Evolutionary conservation across 2,113 vertebrate species (phyloP), one percentile per base, ranked within the genome.

Genomic region (Tragelaphus imberbis): DNA sequence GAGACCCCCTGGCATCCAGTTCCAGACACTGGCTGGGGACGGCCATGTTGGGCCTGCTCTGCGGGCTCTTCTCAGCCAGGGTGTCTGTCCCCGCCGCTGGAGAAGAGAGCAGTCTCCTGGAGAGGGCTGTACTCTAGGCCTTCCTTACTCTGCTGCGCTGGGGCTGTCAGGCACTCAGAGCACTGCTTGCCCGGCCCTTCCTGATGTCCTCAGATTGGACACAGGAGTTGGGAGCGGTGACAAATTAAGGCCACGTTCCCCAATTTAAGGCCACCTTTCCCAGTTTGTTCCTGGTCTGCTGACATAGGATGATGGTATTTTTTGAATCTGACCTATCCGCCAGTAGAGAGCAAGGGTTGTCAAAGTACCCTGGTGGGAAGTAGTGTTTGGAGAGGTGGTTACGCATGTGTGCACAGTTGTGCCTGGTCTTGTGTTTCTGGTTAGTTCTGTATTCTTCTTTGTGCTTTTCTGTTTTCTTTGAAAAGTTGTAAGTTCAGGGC

Each of bases 11-110:
- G 12, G 21, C 12, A 11, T 49, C 40, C 65, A 51, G 65, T n/a
- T 87, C 44, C 27, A 44, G 71, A 30, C 1, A 16, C 65, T 5
- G 5, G 15, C 16, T 15, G 14, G 5, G 36, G 65, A 23, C 0
- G 0, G 12, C 14, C 4, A 1, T 4, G 40, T 30, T 17, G 10
- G 85, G 51, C 19, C 79, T 30, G 25, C 21, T 9, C 13, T 12
- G 4, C 3, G 17, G 63, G 23, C 27, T 33, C n/a, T 58, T 7
- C 9, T 3, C n/a, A 13, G 15, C 59, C 0, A 0, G n/a, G 71
- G 15, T 2, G 0, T 47, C 16, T 75, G 23, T 30, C 6, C 30
- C 23, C 0, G 11, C 40, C 1, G 2, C 84, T 44, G 61, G 55
- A 49, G 59, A 23, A 14, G 71, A 40, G 17, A 12, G 53, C 0